These are phyloP conservation scores for Gallinago undulata DNA, from an alignment of 2,113 vertebrate species.

Conservation along the genomic window DNA sequence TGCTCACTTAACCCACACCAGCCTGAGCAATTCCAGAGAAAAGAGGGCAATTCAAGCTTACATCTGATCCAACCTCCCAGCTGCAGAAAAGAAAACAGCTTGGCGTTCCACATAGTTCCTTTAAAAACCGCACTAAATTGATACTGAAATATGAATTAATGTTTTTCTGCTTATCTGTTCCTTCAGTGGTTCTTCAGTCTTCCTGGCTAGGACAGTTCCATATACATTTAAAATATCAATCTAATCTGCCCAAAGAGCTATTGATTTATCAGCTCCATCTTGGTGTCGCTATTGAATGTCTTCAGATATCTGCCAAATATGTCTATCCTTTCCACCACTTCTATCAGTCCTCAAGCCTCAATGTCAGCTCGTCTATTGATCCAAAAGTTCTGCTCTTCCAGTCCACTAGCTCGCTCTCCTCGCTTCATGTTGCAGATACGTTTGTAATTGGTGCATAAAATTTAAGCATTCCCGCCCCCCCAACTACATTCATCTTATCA, in stretches of 20 bases:
- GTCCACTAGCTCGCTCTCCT: slow-evolving; percentile 23
- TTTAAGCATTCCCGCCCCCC: neutral
- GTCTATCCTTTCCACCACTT: slow-evolving; percentile 32
- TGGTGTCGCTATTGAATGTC: slow-evolving; percentile 18
- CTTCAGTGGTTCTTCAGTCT: neutral
- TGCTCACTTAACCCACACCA: neutral
- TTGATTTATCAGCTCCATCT: slow-evolving; percentile 63
- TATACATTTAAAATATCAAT: slow-evolving; percentile 67
- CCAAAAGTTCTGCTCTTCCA: slow-evolving; percentile 53
- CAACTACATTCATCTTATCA: neutral
- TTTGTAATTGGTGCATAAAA: neutral
- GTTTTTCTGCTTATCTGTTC: slow-evolving; percentile 23
- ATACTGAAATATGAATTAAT: slow-evolving; percentile 22
- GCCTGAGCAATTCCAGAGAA: neutral
- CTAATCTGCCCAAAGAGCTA: slow-evolving; percentile 55
- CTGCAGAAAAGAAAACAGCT: neutral
- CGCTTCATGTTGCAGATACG: neutral
- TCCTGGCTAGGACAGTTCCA: slow-evolving; percentile 28
- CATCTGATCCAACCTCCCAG: neutral
- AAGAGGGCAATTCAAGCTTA: neutral
- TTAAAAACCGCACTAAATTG: neutral
- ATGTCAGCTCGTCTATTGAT: slow-evolving; percentile 67
- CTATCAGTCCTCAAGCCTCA: slow-evolving; percentile 47
- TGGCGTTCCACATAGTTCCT: neutral
- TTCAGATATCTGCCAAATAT: slow-evolving; percentile 63